A percentile compares a stretch with the other conserved stretches of the same genome.
These are phyloP conservation scores for Cinclus cinclus DNA, from an alignment of 2,113 vertebrate species.

Conservation along the genomic window DNA sequence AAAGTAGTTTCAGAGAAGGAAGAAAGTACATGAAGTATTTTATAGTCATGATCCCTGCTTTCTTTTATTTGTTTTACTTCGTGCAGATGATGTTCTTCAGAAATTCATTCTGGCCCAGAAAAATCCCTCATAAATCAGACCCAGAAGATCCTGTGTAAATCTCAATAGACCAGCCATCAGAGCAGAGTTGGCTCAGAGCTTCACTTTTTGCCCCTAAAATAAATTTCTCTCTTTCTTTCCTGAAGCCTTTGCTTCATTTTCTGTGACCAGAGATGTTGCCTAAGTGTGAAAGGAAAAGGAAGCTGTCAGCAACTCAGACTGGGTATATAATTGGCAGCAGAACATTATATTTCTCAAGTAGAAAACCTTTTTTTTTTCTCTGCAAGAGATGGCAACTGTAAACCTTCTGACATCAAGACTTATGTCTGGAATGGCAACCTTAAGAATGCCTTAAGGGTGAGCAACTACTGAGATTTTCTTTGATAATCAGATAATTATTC, in stretches of 20 bases:
- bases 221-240: slow-evolving; percentile 1
- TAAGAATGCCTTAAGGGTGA: not conserved
- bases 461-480: not conserved
- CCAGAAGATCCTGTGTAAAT: not conserved
- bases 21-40: not conserved
- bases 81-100: not conserved
- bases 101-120: not conserved
- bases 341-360: not conserved
- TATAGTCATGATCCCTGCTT: not conserved
- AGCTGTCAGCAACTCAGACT: not conserved
- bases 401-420: not conserved
- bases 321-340: not conserved
- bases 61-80: not conserved
- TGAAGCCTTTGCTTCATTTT: slow-evolving; percentile 8
- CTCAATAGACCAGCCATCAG: not conserved
- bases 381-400: not conserved
- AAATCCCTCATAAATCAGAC: not conserved
- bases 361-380: not conserved
- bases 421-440: not conserved
- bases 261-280: not conserved
- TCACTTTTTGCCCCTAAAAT: not conserved
- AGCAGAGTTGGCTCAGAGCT: not conserved
- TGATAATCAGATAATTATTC: not conserved
- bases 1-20: not conserved
- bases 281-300: slow-evolving; percentile 27